These are phyloP conservation scores for Lineus longissimus DNA, from an alignment of 1,140 invertebrate species.

Conservation along the genomic window DNA sequence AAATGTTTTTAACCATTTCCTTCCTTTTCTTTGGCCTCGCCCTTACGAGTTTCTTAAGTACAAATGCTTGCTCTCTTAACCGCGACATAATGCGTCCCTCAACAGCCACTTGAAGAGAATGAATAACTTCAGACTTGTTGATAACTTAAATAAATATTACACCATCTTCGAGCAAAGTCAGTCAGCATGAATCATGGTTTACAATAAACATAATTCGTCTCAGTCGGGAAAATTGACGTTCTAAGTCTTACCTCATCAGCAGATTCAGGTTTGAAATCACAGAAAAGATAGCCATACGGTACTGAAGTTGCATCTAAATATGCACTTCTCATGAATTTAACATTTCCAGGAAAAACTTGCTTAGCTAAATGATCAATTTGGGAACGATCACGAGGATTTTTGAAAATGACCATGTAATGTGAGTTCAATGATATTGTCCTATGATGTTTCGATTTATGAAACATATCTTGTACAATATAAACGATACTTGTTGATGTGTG, in stretches of 20 bases:
- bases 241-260: constrained; percentile 12
- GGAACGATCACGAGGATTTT: constrained; percentile 16
- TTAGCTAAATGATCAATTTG: background rate
- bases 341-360: background rate
- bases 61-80: too few species aligned
- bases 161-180: too few species aligned
- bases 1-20: too few species aligned
- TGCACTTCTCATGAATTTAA: constrained; percentile 4
- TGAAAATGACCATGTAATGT: constrained; percentile 24
- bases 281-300: constrained; percentile 18
- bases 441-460: constrained; percentile 21
- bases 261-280: constrained; percentile 17
- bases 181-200: too few species aligned
- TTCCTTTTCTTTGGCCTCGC: too few species aligned
- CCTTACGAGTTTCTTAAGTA: too few species aligned
- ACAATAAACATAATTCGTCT: background rate
- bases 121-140: too few species aligned
- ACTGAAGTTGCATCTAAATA: constrained; percentile 12
- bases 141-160: too few species aligned
- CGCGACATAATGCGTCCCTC: too few species aligned
- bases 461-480: constrained; percentile 20
- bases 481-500: constrained; percentile 11
- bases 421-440: constrained; percentile 22
- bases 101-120: too few species aligned
- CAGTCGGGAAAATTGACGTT: constrained; percentile 9